Conservation (phyloP, 2,888 invertebrate species). For the Mellilla xanthometata region DNA sequence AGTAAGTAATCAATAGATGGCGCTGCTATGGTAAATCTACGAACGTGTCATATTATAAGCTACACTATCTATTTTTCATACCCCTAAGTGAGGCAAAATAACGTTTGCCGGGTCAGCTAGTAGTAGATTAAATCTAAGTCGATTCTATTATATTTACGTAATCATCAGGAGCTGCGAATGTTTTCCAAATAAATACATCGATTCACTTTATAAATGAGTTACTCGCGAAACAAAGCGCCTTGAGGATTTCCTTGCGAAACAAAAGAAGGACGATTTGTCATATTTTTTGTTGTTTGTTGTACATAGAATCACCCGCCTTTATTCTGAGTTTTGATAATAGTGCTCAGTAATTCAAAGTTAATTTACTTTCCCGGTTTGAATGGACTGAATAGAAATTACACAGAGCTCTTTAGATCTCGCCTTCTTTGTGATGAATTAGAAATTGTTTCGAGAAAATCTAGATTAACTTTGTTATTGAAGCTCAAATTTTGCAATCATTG, state of each 20-base stretch:
- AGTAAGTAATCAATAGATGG: too few relatives aligned
- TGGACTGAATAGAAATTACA: constrained; percentile 7
- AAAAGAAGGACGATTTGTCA: constrained; percentile 31
- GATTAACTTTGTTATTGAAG: too few relatives aligned
- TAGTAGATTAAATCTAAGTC: too few relatives aligned
- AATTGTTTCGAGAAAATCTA: not conserved
- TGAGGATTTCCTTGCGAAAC: constrained; percentile 26
- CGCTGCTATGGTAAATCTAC: too few relatives aligned
- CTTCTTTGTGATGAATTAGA: constrained; percentile 5
- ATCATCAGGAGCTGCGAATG: not conserved
- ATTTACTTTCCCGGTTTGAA: constrained; percentile 19
- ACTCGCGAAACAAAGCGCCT: constrained; percentile 18
- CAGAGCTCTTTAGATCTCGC: constrained; percentile 1
- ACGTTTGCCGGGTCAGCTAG: too few relatives aligned
- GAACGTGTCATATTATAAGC: too few relatives aligned
- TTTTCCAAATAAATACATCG: constrained; percentile 6
- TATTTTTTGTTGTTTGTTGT: constrained; percentile 23
- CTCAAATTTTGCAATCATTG: too few relatives aligned
- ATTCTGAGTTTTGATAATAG: constrained; percentile 13
- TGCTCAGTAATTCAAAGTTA: constrained; percentile 15
- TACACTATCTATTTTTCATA: too few relatives aligned
- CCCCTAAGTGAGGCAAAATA: too few relatives aligned
- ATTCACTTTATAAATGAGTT: constrained; percentile 23
- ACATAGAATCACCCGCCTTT: constrained; percentile 8
- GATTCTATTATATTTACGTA: too few relatives aligned